Evolutionary conservation across 2,113 vertebrate species (phyloP), one percentile per base, ranked within the genome.

Genomic region (Prunella fulvescens): DNA sequence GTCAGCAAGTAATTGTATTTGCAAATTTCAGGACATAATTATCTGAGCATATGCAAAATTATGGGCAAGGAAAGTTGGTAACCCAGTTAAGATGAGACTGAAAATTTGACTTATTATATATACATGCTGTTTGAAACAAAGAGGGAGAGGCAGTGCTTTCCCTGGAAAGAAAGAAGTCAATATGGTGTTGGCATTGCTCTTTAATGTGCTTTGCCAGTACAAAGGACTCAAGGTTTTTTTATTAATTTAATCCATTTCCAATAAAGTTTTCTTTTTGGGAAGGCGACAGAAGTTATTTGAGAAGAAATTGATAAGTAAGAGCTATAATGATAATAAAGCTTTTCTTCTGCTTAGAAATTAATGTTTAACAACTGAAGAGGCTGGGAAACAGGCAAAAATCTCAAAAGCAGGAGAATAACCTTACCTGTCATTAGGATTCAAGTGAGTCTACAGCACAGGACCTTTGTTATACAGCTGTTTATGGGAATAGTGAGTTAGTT

Each of bases 1-100:
- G 93, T 95, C 95, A 96, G 88, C 93, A 86, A 90, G 88, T 93
- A 96, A 97, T 90, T 96, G 93, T 90, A 67, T 93, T 91, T 96
- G 93, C 94, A 96, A 90, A 95, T 96, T 97, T 92, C 80, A 93
- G 69, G 64, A 60, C 18, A 5, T 97, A 95, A 95, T 96, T 92
- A 86, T 62, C 37, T 81, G 51, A 96, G 82, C 76, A 71, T 94
- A 93, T 96, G 94, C 93, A 94, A 96, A 95, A 90, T 88, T 70
- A 82, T 12, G 8, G 80, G 85, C 56, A 88, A 88, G 81, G 81
- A 86, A 90, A 90, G 90, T 86, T 86, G 80, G 82, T 95, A 96
- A 93, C 47, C 10, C 51, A 90, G 81, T 89, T 92, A 91, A 86
- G 72, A 80, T 40, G 61, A 91, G 73, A 77, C 71, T 77, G 84